Conservation (phyloP, 2,888 invertebrate species). For the Keiferia lycopersicella region DNA sequence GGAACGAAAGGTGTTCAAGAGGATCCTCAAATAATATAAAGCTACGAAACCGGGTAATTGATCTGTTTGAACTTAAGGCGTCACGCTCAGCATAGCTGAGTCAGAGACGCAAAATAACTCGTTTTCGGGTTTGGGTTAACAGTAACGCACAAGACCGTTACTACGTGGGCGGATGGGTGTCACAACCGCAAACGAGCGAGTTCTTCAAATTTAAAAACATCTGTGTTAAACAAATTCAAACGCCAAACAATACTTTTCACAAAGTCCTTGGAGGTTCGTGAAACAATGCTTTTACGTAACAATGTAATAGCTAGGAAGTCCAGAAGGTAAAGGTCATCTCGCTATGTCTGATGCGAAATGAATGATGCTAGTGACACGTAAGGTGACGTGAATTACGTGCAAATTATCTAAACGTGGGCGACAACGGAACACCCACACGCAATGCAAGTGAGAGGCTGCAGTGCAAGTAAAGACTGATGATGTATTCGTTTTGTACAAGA, state of each 20-base stretch:
- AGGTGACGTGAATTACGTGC: slow-evolving; percentile 24
- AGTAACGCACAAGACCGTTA: slow-evolving; percentile 70
- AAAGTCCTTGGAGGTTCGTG: slow-evolving; percentile 7
- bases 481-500: neutral
- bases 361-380: slow-evolving; percentile 15
- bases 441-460: slow-evolving; percentile 6
- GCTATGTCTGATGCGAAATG: neutral
- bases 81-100: slow-evolving; percentile 51
- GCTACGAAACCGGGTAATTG: slow-evolving; percentile 41
- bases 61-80: slow-evolving; percentile 43
- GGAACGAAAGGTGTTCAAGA: slow-evolving; percentile 26
- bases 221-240: slow-evolving; percentile 20
- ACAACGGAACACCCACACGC: slow-evolving; percentile 7
- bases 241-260: neutral
- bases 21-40: slow-evolving; percentile 22
- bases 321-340: slow-evolving; percentile 21
- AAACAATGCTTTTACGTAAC: slow-evolving; percentile 23
- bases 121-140: slow-evolving; percentile 65
- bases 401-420: slow-evolving; percentile 7
- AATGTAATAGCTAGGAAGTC: slow-evolving; percentile 5
- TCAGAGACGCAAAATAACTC: slow-evolving; percentile 67
- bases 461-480: slow-evolving; percentile 20
- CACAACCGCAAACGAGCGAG: slow-evolving; percentile 45
- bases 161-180: slow-evolving; percentile 62
- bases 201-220: slow-evolving; percentile 29